phyloP scores from a whole-genome alignment of 2,888 invertebrate species.

The Sarcophaga variegata region DNA sequence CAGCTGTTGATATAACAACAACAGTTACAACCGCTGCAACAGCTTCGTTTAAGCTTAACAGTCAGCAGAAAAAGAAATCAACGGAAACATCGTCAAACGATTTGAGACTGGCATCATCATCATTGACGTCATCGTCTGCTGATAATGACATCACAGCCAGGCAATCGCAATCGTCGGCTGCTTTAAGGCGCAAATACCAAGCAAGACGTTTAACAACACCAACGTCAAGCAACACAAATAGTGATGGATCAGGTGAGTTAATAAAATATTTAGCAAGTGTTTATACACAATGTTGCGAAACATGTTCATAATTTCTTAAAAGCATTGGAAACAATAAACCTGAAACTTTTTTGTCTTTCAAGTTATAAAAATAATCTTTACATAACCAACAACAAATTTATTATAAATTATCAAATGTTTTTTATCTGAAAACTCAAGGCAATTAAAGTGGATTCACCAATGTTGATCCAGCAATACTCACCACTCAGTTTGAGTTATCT shows the following conservation, averaged over 20 bases:
- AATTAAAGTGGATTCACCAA: no score
- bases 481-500: no score
- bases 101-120: slow-evolving; percentile 60
- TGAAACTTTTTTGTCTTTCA: background rate
- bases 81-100: slow-evolving; percentile 57
- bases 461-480: no score
- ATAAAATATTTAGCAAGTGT: slow-evolving; percentile 1
- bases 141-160: slow-evolving; percentile 58
- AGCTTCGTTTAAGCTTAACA: slow-evolving; percentile 58
- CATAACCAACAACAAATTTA: no score
- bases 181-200: slow-evolving; percentile 77
- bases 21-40: slow-evolving; percentile 59
- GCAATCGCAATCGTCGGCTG: slow-evolving; percentile 63
- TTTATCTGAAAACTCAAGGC: no score
- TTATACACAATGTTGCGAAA: slow-evolving; percentile 45
- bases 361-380: background rate
- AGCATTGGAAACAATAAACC: background rate
- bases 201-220: slow-evolving; percentile 76
- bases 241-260: slow-evolving; percentile 71
- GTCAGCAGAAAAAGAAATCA: slow-evolving; percentile 57
- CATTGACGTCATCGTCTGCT: slow-evolving; percentile 43
- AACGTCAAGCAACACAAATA: slow-evolving; percentile 59
- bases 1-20: slow-evolving; percentile 67
- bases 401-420: no score
- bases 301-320: background rate